A percentile compares a stretch with the other conserved stretches of the same genome.
These are phyloP conservation scores for Globia sparganii DNA, from an alignment of 2,888 invertebrate species.

Conservation along the genomic window DNA sequence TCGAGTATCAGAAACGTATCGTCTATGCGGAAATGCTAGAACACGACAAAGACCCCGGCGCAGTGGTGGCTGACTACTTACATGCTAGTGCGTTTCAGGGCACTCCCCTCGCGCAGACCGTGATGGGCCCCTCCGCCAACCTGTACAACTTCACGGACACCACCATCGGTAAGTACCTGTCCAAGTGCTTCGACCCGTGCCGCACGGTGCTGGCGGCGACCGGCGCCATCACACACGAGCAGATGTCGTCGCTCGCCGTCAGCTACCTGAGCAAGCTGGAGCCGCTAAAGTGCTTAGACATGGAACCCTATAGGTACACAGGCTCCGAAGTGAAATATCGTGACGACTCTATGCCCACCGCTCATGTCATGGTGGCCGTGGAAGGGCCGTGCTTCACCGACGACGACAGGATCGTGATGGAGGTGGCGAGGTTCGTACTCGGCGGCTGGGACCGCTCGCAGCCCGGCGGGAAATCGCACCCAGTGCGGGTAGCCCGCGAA, in stretches of 20 bases:
- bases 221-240: constrained; percentile 96
- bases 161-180: constrained; percentile 94
- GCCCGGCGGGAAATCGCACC: constrained; percentile 95
- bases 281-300: constrained; percentile 89
- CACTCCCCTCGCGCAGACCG: constrained; percentile 80
- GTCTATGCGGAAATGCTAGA: constrained; percentile 81
- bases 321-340: constrained; percentile 96
- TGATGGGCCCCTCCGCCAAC: constrained; percentile 93
- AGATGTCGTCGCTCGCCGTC: constrained; percentile 94
- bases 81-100: constrained; percentile 86
- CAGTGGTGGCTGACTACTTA: constrained; percentile 82
- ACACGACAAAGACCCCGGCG: constrained; percentile 76
- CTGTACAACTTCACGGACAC: constrained; percentile 90
- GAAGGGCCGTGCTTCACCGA: constrained; percentile 97
- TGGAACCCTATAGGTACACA: constrained; percentile 93
- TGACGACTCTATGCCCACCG: constrained; percentile 96
- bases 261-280: constrained; percentile 92
- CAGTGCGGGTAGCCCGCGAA: constrained; percentile 94
- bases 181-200: constrained; percentile 95
- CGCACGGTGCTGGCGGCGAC: constrained; percentile 98
- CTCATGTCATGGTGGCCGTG: constrained; percentile 97
- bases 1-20: constrained; percentile 78
- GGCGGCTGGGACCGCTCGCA: constrained; percentile 97
- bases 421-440: constrained; percentile 97
- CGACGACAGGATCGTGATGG: constrained; percentile 97